These are phyloP conservation scores for Karalla daura DNA, from an alignment of 2,797 vertebrate species.

Conservation along the genomic window DNA sequence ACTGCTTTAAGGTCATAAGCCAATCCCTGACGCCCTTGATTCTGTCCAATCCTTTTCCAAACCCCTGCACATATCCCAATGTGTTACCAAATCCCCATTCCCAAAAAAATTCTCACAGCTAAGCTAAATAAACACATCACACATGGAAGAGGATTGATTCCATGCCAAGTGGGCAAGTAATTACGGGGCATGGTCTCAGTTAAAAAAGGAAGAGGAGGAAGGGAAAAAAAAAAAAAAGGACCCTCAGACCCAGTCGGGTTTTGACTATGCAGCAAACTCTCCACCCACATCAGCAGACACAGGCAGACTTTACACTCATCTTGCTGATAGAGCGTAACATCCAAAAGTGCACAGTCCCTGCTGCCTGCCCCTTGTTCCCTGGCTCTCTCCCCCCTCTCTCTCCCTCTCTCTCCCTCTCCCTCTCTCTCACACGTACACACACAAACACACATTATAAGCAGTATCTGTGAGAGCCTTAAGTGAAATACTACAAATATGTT, in stretches of 20 bases:
- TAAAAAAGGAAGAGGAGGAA: slow-evolving; percentile 36
- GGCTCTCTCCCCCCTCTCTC: too few species aligned
- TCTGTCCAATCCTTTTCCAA: slow-evolving; percentile 69
- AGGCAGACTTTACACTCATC: slow-evolving; percentile 73
- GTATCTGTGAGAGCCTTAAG: not conserved
- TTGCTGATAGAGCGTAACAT: slow-evolving; percentile 75
- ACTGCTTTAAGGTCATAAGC: slow-evolving; percentile 59
- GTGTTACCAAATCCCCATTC: slow-evolving; percentile 64
- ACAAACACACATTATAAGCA: slow-evolving; percentile 12
- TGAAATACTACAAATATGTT: slow-evolving; percentile 18
- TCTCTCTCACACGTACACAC: too few species aligned
- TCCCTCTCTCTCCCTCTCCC: too few species aligned
- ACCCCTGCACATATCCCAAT: slow-evolving; percentile 64
- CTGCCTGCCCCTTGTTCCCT: slow-evolving; percentile 38
- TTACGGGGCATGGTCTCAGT: slow-evolving; percentile 69
- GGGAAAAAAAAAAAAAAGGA: slow-evolving; percentile 45
- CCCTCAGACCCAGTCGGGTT: slow-evolving; percentile 65
- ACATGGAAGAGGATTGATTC: slow-evolving; percentile 75
- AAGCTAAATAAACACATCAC: slow-evolving; percentile 76
- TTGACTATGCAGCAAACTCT: slow-evolving; percentile 75
- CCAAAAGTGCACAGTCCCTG: slow-evolving; percentile 56
- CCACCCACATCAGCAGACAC: slow-evolving; percentile 75
- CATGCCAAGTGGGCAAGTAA: slow-evolving; percentile 72
- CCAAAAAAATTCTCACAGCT: slow-evolving; percentile 53
- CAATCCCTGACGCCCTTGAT: slow-evolving; percentile 68